A percentile compares a stretch with the other conserved stretches of the same genome.
Evolutionary conservation across 2,113 vertebrate genomes (phyloP).

Genomic region (Microcebus jonahi): DNA sequence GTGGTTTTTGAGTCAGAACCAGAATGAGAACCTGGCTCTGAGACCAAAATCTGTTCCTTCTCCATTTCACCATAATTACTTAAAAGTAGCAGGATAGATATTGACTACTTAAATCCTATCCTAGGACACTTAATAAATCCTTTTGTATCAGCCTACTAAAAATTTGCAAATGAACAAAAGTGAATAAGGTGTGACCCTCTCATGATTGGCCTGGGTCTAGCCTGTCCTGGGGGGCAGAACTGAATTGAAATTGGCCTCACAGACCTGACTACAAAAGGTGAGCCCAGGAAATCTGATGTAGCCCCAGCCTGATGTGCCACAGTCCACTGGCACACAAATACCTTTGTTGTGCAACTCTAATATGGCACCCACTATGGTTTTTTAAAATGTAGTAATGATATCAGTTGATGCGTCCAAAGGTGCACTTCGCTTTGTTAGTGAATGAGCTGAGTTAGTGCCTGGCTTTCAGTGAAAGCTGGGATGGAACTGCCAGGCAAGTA

Average conservation of each 20-base stretch:
- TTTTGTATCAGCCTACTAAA: background rate
- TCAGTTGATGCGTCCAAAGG: background rate
- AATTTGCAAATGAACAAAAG: background rate
- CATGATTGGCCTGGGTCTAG: background rate
- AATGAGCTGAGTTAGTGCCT: background rate
- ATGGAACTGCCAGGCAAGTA: background rate
- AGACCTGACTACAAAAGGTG: background rate
- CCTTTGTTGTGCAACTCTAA: background rate
- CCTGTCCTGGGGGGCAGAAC: background rate
- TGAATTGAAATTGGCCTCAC: background rate
- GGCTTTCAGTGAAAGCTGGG: background rate
- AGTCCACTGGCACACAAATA: background rate
- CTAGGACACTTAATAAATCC: background rate
- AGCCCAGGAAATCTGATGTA: background rate
- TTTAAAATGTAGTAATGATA: background rate
- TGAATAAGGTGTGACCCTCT: background rate
- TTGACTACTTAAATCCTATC: background rate
- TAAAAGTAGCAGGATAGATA: background rate
- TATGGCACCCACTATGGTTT: background rate
- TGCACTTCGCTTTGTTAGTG: background rate
- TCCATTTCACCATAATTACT: background rate
- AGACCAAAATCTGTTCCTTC: background rate
- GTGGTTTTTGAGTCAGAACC: background rate
- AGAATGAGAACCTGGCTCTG: background rate
- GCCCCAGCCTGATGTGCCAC: background rate